Conservation (phyloP, 2,113 vertebrate species). For the Aphyosemion australe region DNA sequence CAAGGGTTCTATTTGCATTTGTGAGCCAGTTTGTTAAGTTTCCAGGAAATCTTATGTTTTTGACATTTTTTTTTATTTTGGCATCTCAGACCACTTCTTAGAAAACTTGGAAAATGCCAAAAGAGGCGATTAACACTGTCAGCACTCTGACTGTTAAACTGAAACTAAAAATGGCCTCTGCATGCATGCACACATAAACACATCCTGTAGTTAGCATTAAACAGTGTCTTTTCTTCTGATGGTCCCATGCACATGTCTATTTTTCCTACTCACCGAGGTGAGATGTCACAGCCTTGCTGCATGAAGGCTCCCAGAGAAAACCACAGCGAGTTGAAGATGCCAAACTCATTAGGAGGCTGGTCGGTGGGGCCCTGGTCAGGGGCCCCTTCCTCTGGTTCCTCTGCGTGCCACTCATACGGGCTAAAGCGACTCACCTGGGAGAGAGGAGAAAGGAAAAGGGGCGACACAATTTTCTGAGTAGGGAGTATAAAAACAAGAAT, state of each 20-base stretch:
- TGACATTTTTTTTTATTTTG: slow-evolving; percentile 6
- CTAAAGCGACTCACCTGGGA: slow-evolving; percentile 91
- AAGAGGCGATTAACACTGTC: slow-evolving; percentile 33
- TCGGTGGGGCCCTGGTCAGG: slow-evolving; percentile 87
- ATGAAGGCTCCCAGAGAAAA: slow-evolving; percentile 99
- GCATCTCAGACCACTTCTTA: slow-evolving; percentile 26
- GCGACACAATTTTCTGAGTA: background rate
- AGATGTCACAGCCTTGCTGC: slow-evolving; percentile 99
- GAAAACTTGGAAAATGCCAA: slow-evolving; percentile 31
- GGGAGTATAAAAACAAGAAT: background rate
- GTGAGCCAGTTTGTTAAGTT: slow-evolving; percentile 14
- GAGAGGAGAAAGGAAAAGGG: background rate
- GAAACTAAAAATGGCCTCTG: no score
- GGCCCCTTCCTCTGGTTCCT: slow-evolving; percentile 94
- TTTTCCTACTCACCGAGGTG: slow-evolving; percentile 86
- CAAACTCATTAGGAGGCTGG: slow-evolving; percentile 98
- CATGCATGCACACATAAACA: slow-evolving; percentile 3
- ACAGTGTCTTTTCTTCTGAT: slow-evolving; percentile 20
- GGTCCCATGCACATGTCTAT: background rate
- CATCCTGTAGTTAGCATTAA: no score
- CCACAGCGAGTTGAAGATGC: slow-evolving; percentile 99
- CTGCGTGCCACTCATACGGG: slow-evolving; percentile 97
- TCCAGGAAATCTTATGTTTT: background rate
- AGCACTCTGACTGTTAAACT: background rate
- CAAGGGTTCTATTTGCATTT: slow-evolving; percentile 23